A percentile compares a stretch with the other conserved stretches of the same genome.
phyloP scores from a whole-genome alignment of 1,140 invertebrate genomes.

The Hesperophylax magnus region DNA sequence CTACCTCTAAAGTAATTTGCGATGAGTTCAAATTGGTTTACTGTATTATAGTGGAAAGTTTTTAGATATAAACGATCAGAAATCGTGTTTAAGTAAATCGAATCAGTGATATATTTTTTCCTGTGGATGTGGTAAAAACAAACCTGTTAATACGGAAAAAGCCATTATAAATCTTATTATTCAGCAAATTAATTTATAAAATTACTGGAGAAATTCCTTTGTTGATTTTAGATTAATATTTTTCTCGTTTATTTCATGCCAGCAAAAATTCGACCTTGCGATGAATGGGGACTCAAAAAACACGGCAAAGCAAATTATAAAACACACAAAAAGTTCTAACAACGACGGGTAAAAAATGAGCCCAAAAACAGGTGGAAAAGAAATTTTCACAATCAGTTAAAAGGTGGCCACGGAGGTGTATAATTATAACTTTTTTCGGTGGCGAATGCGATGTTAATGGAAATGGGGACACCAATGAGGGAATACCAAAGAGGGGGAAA shows the following conservation, averaged over 20 bases:
- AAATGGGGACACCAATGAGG: neutral
- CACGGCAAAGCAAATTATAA: slow-evolving; percentile 19
- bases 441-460: slow-evolving; percentile 6
- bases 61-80: too few species aligned
- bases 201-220: neutral
- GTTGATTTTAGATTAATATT: neutral
- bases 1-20: too few species aligned
- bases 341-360: neutral
- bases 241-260: neutral
- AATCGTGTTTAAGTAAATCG: neutral
- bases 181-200: neutral
- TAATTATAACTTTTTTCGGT: slow-evolving; percentile 39
- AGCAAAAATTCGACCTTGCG: neutral
- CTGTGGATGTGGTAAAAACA: neutral
- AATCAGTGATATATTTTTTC: neutral
- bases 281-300: neutral
- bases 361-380: slow-evolving; percentile 32
- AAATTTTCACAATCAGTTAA: slow-evolving; percentile 32
- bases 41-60: too few species aligned
- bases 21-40: too few species aligned
- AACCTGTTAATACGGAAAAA: neutral
- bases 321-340: neutral
- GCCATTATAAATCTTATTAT: too few species aligned
- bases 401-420: slow-evolving; percentile 9
- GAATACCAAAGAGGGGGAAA: neutral